Conservation (phyloP, 1,140 invertebrate genomes). For the Diuraphis noxia region DNA sequence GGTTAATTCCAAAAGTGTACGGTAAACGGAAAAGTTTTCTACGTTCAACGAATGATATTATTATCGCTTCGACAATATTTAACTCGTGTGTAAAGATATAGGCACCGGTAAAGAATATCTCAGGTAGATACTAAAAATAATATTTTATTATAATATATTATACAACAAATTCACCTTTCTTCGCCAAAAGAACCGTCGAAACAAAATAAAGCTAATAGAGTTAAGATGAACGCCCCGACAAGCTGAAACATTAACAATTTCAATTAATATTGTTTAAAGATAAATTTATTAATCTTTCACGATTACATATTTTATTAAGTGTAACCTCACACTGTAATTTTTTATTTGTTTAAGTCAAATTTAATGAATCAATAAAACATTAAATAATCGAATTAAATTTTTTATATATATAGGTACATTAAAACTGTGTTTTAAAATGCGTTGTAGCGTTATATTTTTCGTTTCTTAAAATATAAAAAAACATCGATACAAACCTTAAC, state of each 20-base stretch:
- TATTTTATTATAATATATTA: background rate
- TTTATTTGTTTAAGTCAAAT: background rate
- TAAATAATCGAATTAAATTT: background rate
- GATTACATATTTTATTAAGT: background rate
- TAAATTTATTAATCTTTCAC: background rate
- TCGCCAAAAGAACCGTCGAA: slow-evolving; percentile 37
- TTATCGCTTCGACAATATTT: background rate
- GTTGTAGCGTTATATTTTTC: background rate
- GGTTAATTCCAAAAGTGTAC: background rate
- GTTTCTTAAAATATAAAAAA: background rate
- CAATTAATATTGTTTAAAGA: background rate
- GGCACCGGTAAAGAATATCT: slow-evolving; percentile 7
- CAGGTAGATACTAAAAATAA: background rate
- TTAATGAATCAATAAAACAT: background rate
- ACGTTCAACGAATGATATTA: background rate
- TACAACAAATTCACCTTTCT: slow-evolving; percentile 42
- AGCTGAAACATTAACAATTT: slow-evolving; percentile 43
- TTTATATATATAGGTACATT: background rate
- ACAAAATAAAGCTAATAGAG: slow-evolving; percentile 37
- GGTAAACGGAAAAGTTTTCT: background rate
- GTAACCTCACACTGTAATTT: background rate
- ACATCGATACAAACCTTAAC: background rate
- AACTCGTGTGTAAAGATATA: background rate
- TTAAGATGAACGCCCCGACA: slow-evolving; percentile 22
- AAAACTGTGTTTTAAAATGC: background rate